Conservation (phyloP, 2,888 invertebrate genomes). For the Diplolepis rosae region DNA sequence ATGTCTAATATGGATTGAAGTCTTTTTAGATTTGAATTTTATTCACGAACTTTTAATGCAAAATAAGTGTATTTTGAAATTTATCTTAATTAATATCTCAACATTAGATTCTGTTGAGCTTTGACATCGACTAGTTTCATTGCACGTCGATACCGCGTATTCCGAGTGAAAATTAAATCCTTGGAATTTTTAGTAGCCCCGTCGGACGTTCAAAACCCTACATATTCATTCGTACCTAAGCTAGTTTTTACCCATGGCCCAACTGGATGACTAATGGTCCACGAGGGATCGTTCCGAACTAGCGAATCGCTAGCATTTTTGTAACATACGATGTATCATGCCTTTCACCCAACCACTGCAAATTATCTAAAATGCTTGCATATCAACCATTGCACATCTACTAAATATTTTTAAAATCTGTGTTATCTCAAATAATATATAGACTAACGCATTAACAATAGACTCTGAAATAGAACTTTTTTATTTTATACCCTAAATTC, state of each 20-base stretch:
- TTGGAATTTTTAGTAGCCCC: conserved; percentile 34
- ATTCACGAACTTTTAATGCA: neutral
- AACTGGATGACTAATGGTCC: conserved; percentile 65
- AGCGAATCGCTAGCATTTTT: conserved; percentile 14
- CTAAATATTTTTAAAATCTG: neutral
- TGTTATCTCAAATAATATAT: neutral
- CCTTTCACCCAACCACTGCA: neutral
- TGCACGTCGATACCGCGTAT: conserved; percentile 5
- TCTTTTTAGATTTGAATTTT: neutral
- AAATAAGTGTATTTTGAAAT: neutral
- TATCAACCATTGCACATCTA: neutral
- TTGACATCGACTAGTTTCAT: conserved; percentile 13
- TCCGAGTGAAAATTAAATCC: conserved; percentile 36
- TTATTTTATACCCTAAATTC: neutral
- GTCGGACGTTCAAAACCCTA: conserved; percentile 36
- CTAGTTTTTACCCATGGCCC: conserved; percentile 57
- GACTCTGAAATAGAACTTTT: too few relatives aligned
- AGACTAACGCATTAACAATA: too few relatives aligned
- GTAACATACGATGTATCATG: neutral
- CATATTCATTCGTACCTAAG: conserved; percentile 59
- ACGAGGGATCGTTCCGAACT: conserved; percentile 40
- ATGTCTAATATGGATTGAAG: too few relatives aligned
- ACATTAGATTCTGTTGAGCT: neutral
- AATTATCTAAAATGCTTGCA: neutral
- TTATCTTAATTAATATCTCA: neutral